Conservation (phyloP, 2,888 invertebrate genomes). For the Drosophila nigritarsus region DNA sequence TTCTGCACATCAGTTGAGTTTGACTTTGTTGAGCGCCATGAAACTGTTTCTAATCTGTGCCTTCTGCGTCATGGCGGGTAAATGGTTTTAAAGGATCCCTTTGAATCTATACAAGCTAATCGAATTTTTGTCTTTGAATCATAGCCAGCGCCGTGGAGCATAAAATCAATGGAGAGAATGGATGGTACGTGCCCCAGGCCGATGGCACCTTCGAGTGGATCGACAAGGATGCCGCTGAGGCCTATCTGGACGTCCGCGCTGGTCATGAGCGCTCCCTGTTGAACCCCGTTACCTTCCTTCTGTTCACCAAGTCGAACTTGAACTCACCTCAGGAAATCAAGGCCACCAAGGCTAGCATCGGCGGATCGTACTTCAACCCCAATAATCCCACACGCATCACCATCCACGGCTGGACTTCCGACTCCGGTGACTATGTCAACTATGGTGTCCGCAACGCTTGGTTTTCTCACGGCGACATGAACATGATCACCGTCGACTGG, state of each 20-base stretch:
- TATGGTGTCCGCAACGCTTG: constrained; percentile 85
- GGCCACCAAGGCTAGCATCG: constrained; percentile 48
- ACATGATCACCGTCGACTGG: constrained; percentile 88
- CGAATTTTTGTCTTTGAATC: constrained; percentile 27
- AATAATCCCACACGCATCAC: constrained; percentile 72
- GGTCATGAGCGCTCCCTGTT: constrained; percentile 46
- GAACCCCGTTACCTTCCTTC: constrained; percentile 72
- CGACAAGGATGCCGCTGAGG: constrained; percentile 56
- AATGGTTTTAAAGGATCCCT: constrained; percentile 84
- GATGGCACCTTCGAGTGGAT: constrained; percentile 73
- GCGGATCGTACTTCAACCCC: constrained; percentile 61
- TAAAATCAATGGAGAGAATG: constrained; percentile 71
- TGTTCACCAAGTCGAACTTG: constrained; percentile 75
- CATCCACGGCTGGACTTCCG: constrained; percentile 87
- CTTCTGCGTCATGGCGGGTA: constrained; percentile 86
- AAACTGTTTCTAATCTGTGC: constrained; percentile 87
- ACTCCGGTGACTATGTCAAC: constrained; percentile 73
- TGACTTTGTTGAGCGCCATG: constrained; percentile 82
- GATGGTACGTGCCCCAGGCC: constrained; percentile 72
- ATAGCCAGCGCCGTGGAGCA: constrained; percentile 57
- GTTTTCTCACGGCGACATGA: constrained; percentile 86
- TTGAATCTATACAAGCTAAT: constrained; percentile 68
- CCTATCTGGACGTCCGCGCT: constrained; percentile 59
- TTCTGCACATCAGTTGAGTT: constrained; percentile 48
- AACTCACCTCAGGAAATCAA: constrained; percentile 60